phyloP scores from a whole-genome alignment of 1,140 invertebrate genomes.

The Drosophila nannoptera region DNA sequence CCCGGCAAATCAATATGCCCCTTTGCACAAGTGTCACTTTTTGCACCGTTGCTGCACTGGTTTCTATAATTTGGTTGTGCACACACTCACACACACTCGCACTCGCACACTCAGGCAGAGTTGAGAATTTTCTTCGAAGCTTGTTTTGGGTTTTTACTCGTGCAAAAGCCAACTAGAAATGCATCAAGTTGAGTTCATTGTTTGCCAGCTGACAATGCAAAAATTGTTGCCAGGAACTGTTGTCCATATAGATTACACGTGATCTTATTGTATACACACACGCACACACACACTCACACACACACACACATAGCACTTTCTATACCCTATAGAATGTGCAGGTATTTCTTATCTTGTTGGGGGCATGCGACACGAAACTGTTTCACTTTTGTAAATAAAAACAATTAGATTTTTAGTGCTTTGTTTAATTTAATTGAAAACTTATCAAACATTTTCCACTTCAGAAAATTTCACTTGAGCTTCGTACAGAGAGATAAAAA shows the following conservation, averaged over 20 bases:
- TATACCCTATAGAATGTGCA: background rate
- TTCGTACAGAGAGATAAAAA: slow-evolving; percentile 23
- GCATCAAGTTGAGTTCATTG: slow-evolving; percentile 32
- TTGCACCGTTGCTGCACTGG: slow-evolving; percentile 41
- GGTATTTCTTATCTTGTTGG: slow-evolving; percentile 25
- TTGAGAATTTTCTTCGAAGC: slow-evolving; percentile 10
- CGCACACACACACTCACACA: background rate
- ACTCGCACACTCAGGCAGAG: slow-evolving; percentile 4
- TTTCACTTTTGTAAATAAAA: slow-evolving; percentile 38
- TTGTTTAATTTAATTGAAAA: slow-evolving; percentile 47
- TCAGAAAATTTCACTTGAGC: slow-evolving; percentile 7
- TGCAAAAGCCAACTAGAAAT: slow-evolving; percentile 19
- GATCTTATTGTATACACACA: background rate
- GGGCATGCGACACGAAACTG: slow-evolving; percentile 9
- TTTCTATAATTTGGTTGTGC: slow-evolving; percentile 48
- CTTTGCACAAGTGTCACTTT: slow-evolving; percentile 47
- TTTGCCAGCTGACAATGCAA: slow-evolving; percentile 31
- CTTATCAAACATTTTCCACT: slow-evolving; percentile 42
- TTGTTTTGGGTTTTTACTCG: slow-evolving; percentile 17
- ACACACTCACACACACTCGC: background rate
- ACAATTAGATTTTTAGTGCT: slow-evolving; percentile 35
- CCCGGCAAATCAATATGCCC: slow-evolving; percentile 45
- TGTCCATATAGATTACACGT: slow-evolving; percentile 7
- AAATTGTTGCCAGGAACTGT: slow-evolving; percentile 18
- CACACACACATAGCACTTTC: background rate